Percentiles rank a stretch among this genome's conserved stretches.
Conservation (phyloP, 2,113 vertebrate species). For the Sapayoa aenigma region DNA sequence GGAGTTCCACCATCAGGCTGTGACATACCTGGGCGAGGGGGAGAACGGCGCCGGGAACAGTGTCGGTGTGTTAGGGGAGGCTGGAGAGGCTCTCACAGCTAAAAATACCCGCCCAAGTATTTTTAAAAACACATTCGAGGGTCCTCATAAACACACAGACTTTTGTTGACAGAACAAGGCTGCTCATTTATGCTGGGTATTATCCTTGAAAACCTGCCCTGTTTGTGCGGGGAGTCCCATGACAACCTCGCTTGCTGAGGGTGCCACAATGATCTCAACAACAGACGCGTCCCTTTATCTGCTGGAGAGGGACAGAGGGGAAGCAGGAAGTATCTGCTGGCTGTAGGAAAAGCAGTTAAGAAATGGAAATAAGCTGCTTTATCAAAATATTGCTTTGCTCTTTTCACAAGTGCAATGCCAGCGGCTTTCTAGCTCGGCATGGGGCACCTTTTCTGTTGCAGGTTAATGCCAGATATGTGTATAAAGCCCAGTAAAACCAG, state of each 20-base stretch:
- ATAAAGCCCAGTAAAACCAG: not conserved
- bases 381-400: not conserved
- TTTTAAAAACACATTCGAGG: conserved; percentile 21
- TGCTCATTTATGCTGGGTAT: not conserved
- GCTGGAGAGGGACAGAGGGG: not conserved
- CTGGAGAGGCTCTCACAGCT: not conserved
- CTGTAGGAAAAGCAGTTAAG: not conserved
- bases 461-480: not conserved
- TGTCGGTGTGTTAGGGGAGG: not conserved
- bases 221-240: conserved; percentile 11
- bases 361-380: conserved; percentile 13
- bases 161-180: conserved; percentile 10
- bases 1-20: not conserved
- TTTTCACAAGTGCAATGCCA: not conserved
- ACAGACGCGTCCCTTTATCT: not conserved
- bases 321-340: conserved; percentile 13
- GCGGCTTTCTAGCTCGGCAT: not conserved
- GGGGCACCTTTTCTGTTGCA: fast-evolving
- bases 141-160: not conserved
- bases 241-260: not conserved
- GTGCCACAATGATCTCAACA: conserved; percentile 10
- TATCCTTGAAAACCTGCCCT: conserved; percentile 43
- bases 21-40: not conserved
- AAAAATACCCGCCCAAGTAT: conserved; percentile 6
- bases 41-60: not conserved